Conservation (phyloP, 23 tunicate genomes). For the Corella eumyota region DNA sequence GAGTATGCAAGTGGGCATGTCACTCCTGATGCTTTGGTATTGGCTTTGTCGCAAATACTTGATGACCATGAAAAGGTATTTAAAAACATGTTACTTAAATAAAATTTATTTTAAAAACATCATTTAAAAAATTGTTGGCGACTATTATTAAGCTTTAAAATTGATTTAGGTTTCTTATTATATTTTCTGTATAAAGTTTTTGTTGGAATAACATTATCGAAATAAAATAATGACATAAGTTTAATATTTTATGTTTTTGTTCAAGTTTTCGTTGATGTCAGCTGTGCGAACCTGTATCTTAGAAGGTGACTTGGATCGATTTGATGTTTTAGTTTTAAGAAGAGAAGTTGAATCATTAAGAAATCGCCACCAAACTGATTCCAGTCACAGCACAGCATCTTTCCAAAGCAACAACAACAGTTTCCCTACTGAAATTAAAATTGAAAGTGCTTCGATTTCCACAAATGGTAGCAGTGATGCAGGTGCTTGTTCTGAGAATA, state of each 20-base stretch:
- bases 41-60: constrained; percentile 33
- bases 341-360: constrained; percentile 48
- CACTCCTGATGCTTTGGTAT: constrained; percentile 36
- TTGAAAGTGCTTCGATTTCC: neutral
- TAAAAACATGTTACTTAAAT: neutral
- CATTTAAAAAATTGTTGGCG: no score
- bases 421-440: no score
- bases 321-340: constrained; percentile 47
- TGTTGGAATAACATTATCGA: no score
- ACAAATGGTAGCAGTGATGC: neutral
- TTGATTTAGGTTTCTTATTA: no score
- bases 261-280: constrained; percentile 41
- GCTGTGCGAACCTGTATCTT: constrained; percentile 36
- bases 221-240: neutral
- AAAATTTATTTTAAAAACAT: no score
- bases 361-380: constrained; percentile 3
- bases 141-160: no score
- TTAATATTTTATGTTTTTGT: neutral
- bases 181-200: no score
- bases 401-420: no score
- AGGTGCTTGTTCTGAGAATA: neutral
- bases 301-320: constrained; percentile 40
- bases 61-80: constrained; percentile 40
- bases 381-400: neutral
- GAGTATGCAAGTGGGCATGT: constrained; percentile 44